Evolutionary conservation across 2,113 vertebrate species (phyloP), one percentile per base, ranked within the genome.

Genomic region (Actenoides lindsayi): DNA sequence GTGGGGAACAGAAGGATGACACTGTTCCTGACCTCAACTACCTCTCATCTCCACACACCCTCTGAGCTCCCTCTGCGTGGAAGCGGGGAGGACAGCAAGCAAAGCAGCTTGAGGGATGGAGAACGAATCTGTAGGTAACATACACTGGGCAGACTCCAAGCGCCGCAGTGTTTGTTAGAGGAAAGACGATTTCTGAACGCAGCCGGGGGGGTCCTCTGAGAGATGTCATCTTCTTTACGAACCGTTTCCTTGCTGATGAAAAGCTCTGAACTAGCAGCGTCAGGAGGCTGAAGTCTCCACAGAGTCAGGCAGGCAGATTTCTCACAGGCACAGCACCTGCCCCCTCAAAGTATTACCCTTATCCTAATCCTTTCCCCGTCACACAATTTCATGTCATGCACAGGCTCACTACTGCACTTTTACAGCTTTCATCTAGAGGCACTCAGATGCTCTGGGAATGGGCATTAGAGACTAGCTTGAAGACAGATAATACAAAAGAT

Each of bases 401-500:
- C 54, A 70, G 67, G 54, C 80, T 92, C 73, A 25, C 83, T 86
- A 73, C 74, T 90, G 65, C 77, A 93, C 87, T 93, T 81, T 37
- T 6, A 62, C 46, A 24, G 91, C 91, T 96, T 97, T 97, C 84
- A 95, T 94, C 89, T 69, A 33, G 50, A 94, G 50, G 70, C 65
- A 87, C 80, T 95, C 21, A 92, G 80, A 94, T 94, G 83, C 94
- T 92, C 16, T 15, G 54, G 77, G 89, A 87, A 95, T 87, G 77
- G 92, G 74, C 92, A 96, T 82, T 86, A 95, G 73, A 89, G 77
- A 89, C 83, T 91, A 68, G 83, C 74, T 93, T 83, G 91, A 95
- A 93, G 77, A 79, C 0, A 89, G 83, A 48, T 56, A 87, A 84
- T 42, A 96, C 80, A 96, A 96, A 94, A 96, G 91, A 85, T 84